Percentiles rank a stretch among this genome's conserved stretches.
Evolutionary conservation across 2,113 vertebrate species (phyloP).

Genomic region (Bujurquina vittata): DNA sequence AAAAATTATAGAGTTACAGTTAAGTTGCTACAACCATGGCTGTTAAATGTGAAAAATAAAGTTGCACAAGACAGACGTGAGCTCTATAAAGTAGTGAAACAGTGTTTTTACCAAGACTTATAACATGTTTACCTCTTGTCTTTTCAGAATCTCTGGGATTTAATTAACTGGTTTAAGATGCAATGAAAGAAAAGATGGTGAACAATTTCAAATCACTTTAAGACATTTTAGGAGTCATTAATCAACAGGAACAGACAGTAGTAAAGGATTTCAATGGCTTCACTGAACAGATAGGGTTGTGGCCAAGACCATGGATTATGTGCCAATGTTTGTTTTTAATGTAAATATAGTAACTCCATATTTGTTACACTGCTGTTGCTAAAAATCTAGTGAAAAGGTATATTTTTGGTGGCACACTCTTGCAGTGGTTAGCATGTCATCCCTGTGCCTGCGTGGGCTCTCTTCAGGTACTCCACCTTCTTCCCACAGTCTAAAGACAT

Average conservation of each 20-base stretch:
- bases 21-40: not conserved
- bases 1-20: slow-evolving; percentile 12
- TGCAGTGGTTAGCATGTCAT: not conserved
- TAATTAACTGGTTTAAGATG: not conserved
- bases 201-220: not conserved
- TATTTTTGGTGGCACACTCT: not conserved
- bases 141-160: not conserved
- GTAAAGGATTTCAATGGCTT: not conserved
- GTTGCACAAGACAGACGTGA: not conserved
- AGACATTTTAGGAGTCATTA: not conserved
- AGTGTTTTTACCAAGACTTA: not conserved
- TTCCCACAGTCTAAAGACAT: not conserved
- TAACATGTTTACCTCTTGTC: not conserved
- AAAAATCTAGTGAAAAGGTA: not conserved
- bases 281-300: not conserved
- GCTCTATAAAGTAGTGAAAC: not conserved
- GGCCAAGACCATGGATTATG: not conserved
- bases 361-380: not conserved
- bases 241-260: not conserved
- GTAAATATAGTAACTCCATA: not conserved
- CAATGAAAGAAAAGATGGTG: not conserved
- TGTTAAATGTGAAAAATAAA: slow-evolving; percentile 3
- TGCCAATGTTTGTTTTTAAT: not conserved
- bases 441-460: not conserved
- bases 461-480: not conserved